Percentiles rank a stretch among this genome's conserved stretches.
Evolutionary conservation across 2,797 vertebrate genomes (phyloP).

Genomic region (Pseudochaenichthys georgianus): DNA sequence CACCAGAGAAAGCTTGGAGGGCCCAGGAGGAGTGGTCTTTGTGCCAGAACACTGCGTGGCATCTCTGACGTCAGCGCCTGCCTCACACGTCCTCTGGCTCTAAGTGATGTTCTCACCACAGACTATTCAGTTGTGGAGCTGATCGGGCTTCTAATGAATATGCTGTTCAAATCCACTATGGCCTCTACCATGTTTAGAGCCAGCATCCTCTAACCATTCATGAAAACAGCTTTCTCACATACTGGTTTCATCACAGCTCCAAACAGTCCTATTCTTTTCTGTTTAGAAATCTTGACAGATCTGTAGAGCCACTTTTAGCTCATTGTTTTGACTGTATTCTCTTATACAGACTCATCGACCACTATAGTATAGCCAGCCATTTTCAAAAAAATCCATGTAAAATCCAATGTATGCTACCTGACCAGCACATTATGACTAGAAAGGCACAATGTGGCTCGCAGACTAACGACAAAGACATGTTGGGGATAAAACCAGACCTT

Average conservation of each 20-base stretch:
- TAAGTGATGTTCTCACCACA: constrained; percentile 6
- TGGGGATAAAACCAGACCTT: not conserved
- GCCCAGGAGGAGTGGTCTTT: constrained; percentile 23
- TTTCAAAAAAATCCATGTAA: not conserved
- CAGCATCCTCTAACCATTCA: not conserved
- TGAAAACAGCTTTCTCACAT: not conserved
- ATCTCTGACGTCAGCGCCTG: constrained; percentile 23
- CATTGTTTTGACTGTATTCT: not conserved
- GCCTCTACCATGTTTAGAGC: not conserved
- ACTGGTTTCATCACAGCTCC: not conserved
- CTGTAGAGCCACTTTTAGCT: not conserved
- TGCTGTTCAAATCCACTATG: no score
- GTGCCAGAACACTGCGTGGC: constrained; percentile 19
- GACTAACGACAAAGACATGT: not conserved
- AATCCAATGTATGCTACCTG: not conserved
- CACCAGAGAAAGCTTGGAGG: not conserved
- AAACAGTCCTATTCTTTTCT: not conserved
- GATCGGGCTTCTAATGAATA: constrained; percentile 7
- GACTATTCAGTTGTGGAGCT: not conserved
- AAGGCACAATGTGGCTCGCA: not conserved
- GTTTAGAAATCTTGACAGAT: not conserved
- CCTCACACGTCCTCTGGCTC: constrained; percentile 22
- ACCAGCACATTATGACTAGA: not conserved
- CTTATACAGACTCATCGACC: no score
- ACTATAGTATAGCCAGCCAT: no score